These are phyloP conservation scores for Trissolcus basalis DNA, from an alignment of 1,140 invertebrate genomes.

Conservation along the genomic window DNA sequence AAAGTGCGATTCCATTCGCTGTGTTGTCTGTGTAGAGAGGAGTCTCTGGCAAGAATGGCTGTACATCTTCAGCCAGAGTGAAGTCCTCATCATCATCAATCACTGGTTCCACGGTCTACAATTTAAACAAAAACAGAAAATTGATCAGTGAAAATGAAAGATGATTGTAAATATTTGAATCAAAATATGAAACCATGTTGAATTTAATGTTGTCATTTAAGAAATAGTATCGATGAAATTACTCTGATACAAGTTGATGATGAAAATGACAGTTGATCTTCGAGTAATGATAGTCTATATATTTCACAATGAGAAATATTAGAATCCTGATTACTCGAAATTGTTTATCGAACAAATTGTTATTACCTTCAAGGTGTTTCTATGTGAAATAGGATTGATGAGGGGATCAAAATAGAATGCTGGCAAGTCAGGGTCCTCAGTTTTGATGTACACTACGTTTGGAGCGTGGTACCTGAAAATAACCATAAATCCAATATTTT, in stretches of 20 bases:
- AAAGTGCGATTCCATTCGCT: conserved; percentile 97
- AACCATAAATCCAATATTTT: conserved; percentile 42
- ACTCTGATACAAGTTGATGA: conserved; percentile 12
- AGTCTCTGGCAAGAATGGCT: conserved; percentile 95
- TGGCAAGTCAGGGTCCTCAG: conserved; percentile 99
- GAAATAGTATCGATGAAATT: conserved; percentile 25
- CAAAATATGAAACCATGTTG: no score
- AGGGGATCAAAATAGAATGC: conserved; percentile 99
- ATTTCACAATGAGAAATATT: conserved; percentile 7
- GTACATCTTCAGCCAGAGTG: conserved; percentile 90
- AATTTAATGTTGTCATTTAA: conserved; percentile 26
- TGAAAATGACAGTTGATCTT: conserved; percentile 23
- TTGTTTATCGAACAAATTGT: no score
- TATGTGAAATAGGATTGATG: conserved; percentile 98
- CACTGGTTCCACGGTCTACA: conserved; percentile 85
- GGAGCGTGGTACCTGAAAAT: conserved; percentile 96
- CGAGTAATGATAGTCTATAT: conserved; percentile 20
- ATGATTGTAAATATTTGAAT: no score
- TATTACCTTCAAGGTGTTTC: conserved; percentile 87
- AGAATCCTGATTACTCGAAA: conserved; percentile 19
- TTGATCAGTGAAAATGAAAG: neutral
- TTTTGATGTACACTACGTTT: conserved; percentile 99
- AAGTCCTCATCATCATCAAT: conserved; percentile 98
- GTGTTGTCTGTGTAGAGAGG: conserved; percentile 99
- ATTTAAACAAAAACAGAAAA: conserved; percentile 14